Evolutionary conservation across 2,888 invertebrate genomes (phyloP).

Genomic region (Dynastes grantii): DNA sequence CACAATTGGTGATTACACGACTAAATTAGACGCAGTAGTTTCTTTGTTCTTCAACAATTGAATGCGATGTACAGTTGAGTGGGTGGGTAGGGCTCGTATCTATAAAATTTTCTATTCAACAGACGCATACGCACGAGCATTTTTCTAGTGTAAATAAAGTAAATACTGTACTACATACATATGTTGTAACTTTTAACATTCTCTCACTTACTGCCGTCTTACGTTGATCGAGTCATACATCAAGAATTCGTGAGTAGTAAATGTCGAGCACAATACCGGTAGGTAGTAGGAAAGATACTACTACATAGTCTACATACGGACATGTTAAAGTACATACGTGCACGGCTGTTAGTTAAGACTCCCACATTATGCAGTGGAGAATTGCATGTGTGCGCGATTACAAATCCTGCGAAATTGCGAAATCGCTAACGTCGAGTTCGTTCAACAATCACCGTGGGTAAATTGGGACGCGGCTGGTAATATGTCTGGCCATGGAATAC

Average conservation of each 20-base stretch:
- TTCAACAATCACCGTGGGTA: conserved; percentile 22
- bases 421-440: not conserved
- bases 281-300: conserved; percentile 5
- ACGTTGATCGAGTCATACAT: conserved; percentile 33
- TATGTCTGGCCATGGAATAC: conserved; percentile 25
- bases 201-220: conserved; percentile 11
- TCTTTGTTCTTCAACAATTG: conserved; percentile 30
- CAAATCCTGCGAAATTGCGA: conserved; percentile 35
- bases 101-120: conserved; percentile 13
- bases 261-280: conserved; percentile 25
- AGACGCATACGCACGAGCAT: not conserved
- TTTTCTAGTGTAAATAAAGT: conserved; percentile 7
- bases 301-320: not conserved
- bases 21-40: not conserved
- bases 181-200: conserved; percentile 26
- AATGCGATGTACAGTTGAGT: conserved; percentile 8
- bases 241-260: conserved; percentile 37
- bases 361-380: conserved; percentile 11
- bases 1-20: not conserved
- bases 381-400: conserved; percentile 7
- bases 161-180: not conserved
- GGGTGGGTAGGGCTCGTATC: conserved; percentile 8
- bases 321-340: not conserved
- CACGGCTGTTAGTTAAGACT: not conserved
- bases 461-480: conserved; percentile 39